Conservation (phyloP, 2,113 vertebrate genomes). For the Crypturellus undulatus region DNA sequence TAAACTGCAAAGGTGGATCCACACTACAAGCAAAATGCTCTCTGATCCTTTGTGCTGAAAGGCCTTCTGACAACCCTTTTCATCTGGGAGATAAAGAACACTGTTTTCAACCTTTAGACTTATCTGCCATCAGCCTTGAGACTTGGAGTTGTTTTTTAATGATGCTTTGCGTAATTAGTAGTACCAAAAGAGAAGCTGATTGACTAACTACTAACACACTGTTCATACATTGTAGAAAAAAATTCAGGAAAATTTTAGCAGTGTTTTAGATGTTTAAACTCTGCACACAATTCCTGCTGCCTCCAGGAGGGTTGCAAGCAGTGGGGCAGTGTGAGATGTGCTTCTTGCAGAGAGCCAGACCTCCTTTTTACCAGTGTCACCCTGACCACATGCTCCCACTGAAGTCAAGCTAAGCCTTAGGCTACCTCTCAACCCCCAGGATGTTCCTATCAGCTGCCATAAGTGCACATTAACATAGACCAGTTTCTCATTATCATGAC, state of each 20-base stretch:
- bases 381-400: neutral
- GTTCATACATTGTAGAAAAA: neutral
- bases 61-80: neutral
- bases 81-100: neutral
- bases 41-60: conserved; percentile 12
- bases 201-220: neutral
- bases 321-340: fast-evolving
- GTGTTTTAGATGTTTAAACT: neutral
- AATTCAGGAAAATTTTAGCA: neutral
- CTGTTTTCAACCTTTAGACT: neutral
- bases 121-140: neutral
- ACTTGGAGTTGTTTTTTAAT: conserved; percentile 27
- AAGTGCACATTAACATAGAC: fast-evolving
- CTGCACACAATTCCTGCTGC: neutral
- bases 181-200: conserved; percentile 8
- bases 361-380: fast-evolving
- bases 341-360: neutral
- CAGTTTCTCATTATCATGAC: neutral
- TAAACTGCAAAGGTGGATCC: neutral
- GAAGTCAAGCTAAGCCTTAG: neutral
- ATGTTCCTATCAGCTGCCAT: neutral
- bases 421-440: too few relatives aligned
- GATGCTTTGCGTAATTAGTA: conserved; percentile 28
- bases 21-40: neutral
- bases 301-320: fast-evolving